Evolutionary conservation across 2,797 vertebrate genomes (phyloP).

Genomic region (Scolopax bukidnonensis): DNA sequence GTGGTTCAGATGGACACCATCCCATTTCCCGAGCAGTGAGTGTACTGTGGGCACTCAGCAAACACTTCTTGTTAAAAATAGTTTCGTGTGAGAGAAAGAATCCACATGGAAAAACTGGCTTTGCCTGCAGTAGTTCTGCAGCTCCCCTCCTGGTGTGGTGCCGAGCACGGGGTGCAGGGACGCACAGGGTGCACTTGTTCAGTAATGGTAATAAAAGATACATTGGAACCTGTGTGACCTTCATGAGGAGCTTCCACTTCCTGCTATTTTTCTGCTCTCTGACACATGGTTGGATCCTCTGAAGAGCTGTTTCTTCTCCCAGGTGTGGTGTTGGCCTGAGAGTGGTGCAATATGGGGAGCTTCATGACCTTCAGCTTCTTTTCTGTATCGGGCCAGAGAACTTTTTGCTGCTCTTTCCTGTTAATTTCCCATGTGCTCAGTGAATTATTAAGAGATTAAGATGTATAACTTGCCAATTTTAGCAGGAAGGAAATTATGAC

Average conservation of each 20-base stretch:
- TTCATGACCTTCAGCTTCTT: not conserved
- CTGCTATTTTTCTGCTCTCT: not conserved
- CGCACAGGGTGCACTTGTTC: not conserved
- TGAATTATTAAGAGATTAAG: not conserved
- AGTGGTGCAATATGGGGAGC: not conserved
- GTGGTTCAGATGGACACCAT: not conserved
- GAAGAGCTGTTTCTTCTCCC: not conserved
- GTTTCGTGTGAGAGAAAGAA: not conserved
- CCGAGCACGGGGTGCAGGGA: not conserved
- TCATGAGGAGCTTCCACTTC: not conserved
- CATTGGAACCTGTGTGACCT: not conserved
- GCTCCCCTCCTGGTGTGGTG: not conserved
- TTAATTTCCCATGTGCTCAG: not conserved
- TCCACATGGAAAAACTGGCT: not conserved
- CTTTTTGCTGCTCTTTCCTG: not conserved
- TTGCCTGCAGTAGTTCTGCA: not conserved
- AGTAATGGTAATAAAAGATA: not conserved
- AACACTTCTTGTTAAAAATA: not conserved
- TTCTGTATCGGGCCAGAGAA: not conserved
- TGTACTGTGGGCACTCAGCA: not conserved
- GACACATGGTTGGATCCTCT: not conserved
- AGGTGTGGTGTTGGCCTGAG: not conserved
- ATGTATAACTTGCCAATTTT: not conserved
- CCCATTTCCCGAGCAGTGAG: not conserved
- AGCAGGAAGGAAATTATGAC: not conserved